phyloP scores from a whole-genome alignment of 2,113 vertebrate species.

The Excalfactoria chinensis region DNA sequence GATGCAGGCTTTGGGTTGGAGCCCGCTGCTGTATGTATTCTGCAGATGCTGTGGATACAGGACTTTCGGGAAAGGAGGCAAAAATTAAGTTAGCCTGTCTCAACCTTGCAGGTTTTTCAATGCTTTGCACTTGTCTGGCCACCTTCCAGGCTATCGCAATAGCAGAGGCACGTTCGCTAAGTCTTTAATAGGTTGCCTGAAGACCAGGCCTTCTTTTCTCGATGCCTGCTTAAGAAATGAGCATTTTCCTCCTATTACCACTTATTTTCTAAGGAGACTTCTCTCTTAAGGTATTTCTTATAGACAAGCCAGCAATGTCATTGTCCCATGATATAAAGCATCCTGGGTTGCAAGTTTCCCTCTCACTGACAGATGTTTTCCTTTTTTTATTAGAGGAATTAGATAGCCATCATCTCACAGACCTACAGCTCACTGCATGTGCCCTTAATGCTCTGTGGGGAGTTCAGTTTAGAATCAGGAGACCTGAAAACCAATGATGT shows the following conservation, averaged over 20 bases:
- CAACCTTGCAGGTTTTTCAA: not conserved
- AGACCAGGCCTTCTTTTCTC: not conserved
- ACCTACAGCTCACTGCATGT: not conserved
- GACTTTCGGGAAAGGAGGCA: not conserved
- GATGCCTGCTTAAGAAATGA: not conserved
- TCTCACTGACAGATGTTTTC: not conserved
- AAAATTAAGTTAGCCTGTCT: not conserved
- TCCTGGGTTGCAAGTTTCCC: not conserved
- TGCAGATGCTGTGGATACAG: not conserved
- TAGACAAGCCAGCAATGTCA: not conserved
- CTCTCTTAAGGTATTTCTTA: not conserved
- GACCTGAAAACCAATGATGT: conserved; percentile 34
- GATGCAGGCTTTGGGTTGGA: not conserved
- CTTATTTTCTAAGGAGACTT: not conserved
- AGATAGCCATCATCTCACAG: not conserved
- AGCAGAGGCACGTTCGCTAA: not conserved
- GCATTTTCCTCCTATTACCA: not conserved
- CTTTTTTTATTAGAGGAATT: not conserved
- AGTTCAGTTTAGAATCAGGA: conserved; percentile 2
- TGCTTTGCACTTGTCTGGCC: not conserved
- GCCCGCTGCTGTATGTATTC: not conserved
- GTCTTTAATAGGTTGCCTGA: not conserved
- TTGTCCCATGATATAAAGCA: not conserved
- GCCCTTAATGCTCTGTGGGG: conserved; percentile 30
- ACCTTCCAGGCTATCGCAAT: not conserved